Conservation (phyloP, 1,140 invertebrate species). For the Meloidogyne chitwoodi region DNA sequence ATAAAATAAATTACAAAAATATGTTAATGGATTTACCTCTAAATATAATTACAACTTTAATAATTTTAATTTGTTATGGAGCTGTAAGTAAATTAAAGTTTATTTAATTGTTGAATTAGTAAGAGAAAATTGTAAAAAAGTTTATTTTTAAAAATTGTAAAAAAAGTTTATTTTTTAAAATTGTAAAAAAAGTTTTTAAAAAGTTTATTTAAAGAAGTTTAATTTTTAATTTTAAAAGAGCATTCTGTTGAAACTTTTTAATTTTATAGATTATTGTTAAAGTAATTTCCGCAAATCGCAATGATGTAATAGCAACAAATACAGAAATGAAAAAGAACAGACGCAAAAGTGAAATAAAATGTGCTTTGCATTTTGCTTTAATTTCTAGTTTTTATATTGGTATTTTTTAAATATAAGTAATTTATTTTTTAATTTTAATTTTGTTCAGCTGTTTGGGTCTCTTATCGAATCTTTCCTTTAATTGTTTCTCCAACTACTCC, state of each 20-base stretch:
- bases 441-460: neutral
- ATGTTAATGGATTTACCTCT: neutral
- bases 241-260: no score
- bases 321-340: neutral
- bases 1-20: neutral
- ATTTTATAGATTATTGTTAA: neutral
- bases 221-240: no score
- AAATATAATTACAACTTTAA: neutral
- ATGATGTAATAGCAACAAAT: neutral
- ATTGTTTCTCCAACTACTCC: neutral
- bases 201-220: neutral
- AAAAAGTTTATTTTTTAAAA: neutral
- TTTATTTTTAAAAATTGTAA: neutral
- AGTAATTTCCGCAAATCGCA: neutral
- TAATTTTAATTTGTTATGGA: neutral
- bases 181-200: neutral
- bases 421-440: neutral
- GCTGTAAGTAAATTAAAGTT: neutral
- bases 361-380: neutral
- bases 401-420: neutral
- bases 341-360: neutral
- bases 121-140: neutral
- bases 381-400: neutral
- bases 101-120: neutral
- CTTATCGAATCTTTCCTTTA: neutral